These are phyloP conservation scores for Trigoniulus corallinus DNA, from an alignment of 1,140 invertebrate species.

Conservation along the genomic window DNA sequence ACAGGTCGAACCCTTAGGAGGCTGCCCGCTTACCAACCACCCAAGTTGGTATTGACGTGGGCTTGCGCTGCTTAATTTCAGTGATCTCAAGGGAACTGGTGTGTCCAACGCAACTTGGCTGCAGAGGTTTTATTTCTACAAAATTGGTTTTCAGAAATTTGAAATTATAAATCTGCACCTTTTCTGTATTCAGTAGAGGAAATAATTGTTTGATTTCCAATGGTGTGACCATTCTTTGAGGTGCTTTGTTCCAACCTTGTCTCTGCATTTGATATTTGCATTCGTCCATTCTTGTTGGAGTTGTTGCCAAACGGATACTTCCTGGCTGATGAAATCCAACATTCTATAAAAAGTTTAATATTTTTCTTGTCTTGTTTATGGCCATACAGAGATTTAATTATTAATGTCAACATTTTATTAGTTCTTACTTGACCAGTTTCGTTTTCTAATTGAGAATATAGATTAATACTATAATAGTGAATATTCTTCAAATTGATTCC, in stretches of 20 bases:
- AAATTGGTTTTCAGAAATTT: slow-evolving; percentile 1
- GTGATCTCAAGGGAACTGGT: too few relatives aligned
- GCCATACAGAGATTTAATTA: neutral
- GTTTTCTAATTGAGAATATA: slow-evolving; percentile 20
- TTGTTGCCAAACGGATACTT: slow-evolving; percentile 22
- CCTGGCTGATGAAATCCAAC: slow-evolving; percentile 23
- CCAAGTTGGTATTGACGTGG: too few relatives aligned
- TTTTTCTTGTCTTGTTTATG: neutral
- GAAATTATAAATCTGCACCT: slow-evolving; percentile 14
- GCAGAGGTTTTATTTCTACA: too few relatives aligned
- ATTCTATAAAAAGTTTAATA: slow-evolving; percentile 11
- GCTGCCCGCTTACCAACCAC: too few relatives aligned
- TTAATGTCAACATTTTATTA: too few relatives aligned
- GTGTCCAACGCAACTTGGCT: too few relatives aligned
- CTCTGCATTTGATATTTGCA: slow-evolving; percentile 24
- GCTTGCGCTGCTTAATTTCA: too few relatives aligned
- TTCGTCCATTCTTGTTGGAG: slow-evolving; percentile 20
- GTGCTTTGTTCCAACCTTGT: slow-evolving; percentile 21
- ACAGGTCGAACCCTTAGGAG: too few relatives aligned
- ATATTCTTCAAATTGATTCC: slow-evolving; percentile 25
- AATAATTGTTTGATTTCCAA: slow-evolving; percentile 22
- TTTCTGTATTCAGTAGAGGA: slow-evolving; percentile 24
- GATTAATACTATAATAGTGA: slow-evolving; percentile 24
- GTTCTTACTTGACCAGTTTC: slow-evolving; percentile 22
- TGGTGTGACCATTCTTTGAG: slow-evolving; percentile 21